phyloP scores from a whole-genome alignment of 2,797 vertebrate species.

The Delichon dasypus region DNA sequence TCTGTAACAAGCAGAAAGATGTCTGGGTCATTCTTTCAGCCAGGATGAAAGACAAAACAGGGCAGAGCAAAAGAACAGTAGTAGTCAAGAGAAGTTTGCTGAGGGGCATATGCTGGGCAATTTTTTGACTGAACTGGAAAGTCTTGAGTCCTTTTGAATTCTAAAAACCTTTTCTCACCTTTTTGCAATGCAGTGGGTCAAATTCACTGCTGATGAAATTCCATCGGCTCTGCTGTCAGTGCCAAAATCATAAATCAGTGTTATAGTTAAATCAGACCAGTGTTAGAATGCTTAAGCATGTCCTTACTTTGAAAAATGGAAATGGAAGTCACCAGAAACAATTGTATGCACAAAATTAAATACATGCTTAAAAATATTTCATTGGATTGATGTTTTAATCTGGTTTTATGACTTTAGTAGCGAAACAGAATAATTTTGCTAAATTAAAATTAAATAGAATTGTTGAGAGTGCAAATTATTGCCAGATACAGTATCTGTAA shows the following conservation, averaged over 20 bases:
- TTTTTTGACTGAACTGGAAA: slow-evolving; percentile 10
- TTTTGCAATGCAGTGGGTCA: neutral
- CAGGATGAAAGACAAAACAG: neutral
- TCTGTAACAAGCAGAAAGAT: slow-evolving; percentile 9
- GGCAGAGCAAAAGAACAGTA: slow-evolving; percentile 10
- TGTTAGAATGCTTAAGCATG: neutral
- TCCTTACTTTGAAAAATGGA: neutral
- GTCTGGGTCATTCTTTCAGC: slow-evolving; percentile 41
- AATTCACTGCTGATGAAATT: slow-evolving; percentile 11
- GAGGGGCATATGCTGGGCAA: neutral
- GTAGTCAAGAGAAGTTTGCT: slow-evolving; percentile 20
- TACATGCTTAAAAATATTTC: slow-evolving; percentile 7
- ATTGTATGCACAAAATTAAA: slow-evolving; percentile 11
- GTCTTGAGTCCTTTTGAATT: slow-evolving; percentile 8
- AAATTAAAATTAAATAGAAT: slow-evolving; percentile 56
- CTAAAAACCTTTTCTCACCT: slow-evolving; percentile 44
- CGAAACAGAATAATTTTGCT: slow-evolving; percentile 44
- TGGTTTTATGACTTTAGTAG: slow-evolving; percentile 51
- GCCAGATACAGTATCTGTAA: slow-evolving; percentile 56
- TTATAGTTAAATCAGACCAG: neutral
- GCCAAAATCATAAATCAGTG: neutral
- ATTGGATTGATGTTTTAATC: slow-evolving; percentile 55
- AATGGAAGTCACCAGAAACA: slow-evolving; percentile 25
- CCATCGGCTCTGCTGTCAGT: neutral
- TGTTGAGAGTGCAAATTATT: slow-evolving; percentile 58